Evolutionary conservation across 2,113 vertebrate species (phyloP).

Genomic region (Trachemys scripta): DNA sequence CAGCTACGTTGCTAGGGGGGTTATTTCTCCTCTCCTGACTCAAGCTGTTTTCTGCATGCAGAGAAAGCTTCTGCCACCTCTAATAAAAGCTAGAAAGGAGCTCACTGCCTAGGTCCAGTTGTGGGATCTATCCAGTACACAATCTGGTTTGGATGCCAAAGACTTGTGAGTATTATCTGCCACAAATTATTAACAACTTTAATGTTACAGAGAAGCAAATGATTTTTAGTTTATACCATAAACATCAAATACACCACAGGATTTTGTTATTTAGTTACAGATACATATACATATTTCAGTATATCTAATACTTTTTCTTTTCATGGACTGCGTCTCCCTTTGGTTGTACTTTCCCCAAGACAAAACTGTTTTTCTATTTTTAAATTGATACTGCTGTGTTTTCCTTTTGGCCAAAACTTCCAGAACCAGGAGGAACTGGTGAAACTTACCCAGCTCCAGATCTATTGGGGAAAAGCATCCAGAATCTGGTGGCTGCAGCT

Average conservation of each 20-base stretch:
- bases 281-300: slow-evolving; percentile 40
- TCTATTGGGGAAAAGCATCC: neutral
- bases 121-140: slow-evolving; percentile 76
- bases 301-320: slow-evolving; percentile 32
- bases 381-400: neutral
- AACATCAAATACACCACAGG: slow-evolving; percentile 72
- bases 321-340: slow-evolving; percentile 13
- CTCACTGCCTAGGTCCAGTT: slow-evolving; percentile 79
- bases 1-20: neutral
- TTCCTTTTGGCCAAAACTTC: neutral
- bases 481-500: neutral
- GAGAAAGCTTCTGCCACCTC: neutral
- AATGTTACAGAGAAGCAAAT: slow-evolving; percentile 57
- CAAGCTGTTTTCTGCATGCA: neutral
- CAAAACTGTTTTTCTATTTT: neutral
- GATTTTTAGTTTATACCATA: slow-evolving; percentile 51
- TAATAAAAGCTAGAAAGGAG: slow-evolving; percentile 11
- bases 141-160: slow-evolving; percentile 81
- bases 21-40: neutral
- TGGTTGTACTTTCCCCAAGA: slow-evolving; percentile 38
- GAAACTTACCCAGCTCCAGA: neutral
- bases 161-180: slow-evolving; percentile 81
- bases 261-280: slow-evolving; percentile 56
- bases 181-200: slow-evolving; percentile 41
- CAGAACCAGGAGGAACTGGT: neutral